Percentiles rank a stretch among this genome's conserved stretches.
phyloP scores from a whole-genome alignment of 2,113 vertebrate genomes.

The Laticauda colubrina region DNA sequence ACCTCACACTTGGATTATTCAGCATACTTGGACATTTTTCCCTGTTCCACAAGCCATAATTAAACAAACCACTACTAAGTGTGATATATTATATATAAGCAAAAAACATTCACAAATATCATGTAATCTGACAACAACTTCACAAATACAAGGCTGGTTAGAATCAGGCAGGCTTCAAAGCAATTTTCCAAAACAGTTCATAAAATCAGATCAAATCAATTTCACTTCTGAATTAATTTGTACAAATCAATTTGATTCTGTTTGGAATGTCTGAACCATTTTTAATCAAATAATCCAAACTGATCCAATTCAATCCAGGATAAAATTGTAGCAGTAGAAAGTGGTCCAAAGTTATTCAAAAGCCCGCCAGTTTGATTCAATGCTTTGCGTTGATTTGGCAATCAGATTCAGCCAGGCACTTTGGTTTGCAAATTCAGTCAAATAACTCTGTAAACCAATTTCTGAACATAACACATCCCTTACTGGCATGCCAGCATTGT shows the following conservation, averaged over 20 bases:
- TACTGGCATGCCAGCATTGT: not conserved
- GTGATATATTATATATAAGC: not conserved
- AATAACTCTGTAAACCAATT: not conserved
- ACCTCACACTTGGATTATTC: not conserved
- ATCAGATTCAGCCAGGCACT: not conserved
- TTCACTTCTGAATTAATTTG: not conserved
- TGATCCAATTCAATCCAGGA: not conserved
- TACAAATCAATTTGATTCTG: not conserved
- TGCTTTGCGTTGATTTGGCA: not conserved
- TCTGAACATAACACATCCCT: not conserved
- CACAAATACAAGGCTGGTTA: not conserved
- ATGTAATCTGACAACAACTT: not conserved
- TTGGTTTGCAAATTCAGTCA: not conserved
- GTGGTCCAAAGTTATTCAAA: not conserved
- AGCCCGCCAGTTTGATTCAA: not conserved
- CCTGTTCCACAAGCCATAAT: not conserved
- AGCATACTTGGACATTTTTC: not conserved
- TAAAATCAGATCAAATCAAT: not conserved
- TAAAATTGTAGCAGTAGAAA: not conserved
- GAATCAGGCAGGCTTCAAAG: not conserved
- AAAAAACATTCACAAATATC: not conserved
- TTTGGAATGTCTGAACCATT: not conserved
- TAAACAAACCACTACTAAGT: not conserved
- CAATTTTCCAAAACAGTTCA: not conserved
- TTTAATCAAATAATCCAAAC: not conserved